These are phyloP conservation scores for Caenorhabditis briggsae DNA, from an alignment of 1,140 invertebrate genomes.

Conservation along the genomic window DNA sequence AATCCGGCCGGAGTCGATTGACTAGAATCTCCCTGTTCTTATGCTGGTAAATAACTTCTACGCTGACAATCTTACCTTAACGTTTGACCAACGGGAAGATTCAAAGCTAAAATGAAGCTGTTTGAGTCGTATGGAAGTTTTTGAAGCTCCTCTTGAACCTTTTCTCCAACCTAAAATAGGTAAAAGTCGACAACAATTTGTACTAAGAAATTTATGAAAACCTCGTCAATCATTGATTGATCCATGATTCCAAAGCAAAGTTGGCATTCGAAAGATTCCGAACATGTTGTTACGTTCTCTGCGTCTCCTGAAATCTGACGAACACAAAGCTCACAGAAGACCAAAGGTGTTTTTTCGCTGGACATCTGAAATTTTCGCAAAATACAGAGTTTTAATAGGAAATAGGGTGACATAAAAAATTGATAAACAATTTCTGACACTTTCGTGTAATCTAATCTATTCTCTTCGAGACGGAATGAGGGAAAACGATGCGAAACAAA, in stretches of 20 bases:
- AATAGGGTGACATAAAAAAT: background rate
- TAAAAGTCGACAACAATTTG: no score
- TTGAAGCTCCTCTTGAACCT: slow-evolving; percentile 54
- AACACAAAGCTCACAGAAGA: slow-evolving; percentile 43
- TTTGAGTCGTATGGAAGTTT: slow-evolving; percentile 69
- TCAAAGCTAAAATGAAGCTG: slow-evolving; percentile 74
- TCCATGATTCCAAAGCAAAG: slow-evolving; percentile 70
- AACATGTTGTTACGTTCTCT: slow-evolving; percentile 5
- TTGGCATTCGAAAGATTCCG: slow-evolving; percentile 58
- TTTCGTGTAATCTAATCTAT: no score
- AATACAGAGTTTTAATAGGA: background rate
- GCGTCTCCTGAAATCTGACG: slow-evolving; percentile 61
- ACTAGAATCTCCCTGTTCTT: slow-evolving; percentile 66
- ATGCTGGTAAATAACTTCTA: slow-evolving; percentile 17
- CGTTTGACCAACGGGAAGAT: slow-evolving; percentile 70
- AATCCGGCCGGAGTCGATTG: slow-evolving; percentile 49
- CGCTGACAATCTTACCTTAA: slow-evolving; percentile 62
- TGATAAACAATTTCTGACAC: no score
- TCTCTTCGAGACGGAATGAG: no score
- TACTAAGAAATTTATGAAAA: no score
- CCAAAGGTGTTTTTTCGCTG: background rate
- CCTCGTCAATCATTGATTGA: slow-evolving; percentile 58
- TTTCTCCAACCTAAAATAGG: slow-evolving; percentile 57
- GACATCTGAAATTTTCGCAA: background rate
- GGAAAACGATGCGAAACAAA: no score